A percentile compares a stretch with the other conserved stretches of the same genome.
These are phyloP conservation scores for Brachionus asplanchnoidis DNA, from an alignment of 1,140 invertebrate species.

Conservation along the genomic window DNA sequence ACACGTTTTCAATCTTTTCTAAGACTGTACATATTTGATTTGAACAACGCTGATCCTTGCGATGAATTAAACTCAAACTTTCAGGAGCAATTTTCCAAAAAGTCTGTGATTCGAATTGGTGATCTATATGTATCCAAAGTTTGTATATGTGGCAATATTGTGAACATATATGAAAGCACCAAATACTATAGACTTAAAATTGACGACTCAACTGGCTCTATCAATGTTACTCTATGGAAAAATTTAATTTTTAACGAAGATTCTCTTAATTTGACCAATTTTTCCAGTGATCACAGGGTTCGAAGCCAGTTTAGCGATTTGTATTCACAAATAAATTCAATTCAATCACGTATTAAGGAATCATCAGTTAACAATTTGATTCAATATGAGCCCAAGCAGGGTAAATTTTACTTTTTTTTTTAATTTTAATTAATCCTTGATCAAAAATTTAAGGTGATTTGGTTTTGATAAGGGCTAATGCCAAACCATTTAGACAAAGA, in stretches of 20 bases:
- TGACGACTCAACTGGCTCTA: constrained; percentile 29
- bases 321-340: neutral
- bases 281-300: neutral
- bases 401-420: neutral
- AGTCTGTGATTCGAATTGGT: neutral
- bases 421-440: neutral
- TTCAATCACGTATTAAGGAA: neutral
- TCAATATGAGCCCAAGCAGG: constrained; percentile 20
- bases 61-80: neutral
- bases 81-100: neutral
- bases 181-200: constrained; percentile 25
- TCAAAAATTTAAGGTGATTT: neutral
- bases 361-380: neutral
- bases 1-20: constrained; percentile 1
- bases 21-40: constrained; percentile 8
- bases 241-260: neutral
- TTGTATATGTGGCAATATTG: constrained; percentile 11
- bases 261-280: neutral
- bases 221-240: constrained; percentile 28
- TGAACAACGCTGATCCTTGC: neutral
- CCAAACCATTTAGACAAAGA: neutral
- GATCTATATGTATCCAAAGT: neutral
- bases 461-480: neutral
- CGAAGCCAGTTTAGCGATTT: neutral
- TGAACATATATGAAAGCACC: neutral